Evolutionary conservation across 2,888 invertebrate species (phyloP).

Genomic region (Copidosoma aretas): DNA sequence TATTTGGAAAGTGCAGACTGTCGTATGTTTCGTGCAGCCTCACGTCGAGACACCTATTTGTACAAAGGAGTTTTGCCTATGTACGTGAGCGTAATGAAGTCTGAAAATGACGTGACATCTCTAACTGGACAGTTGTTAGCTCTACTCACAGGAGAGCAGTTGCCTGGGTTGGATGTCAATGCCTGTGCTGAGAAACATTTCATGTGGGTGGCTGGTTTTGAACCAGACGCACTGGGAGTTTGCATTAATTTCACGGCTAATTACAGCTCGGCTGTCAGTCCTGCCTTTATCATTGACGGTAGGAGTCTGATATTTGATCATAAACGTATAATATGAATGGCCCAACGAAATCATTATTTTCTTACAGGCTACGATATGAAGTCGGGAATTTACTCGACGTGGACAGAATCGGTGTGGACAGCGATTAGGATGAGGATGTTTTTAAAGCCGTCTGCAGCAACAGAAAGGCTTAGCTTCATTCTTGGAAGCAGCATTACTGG

Average conservation of each 20-base stretch:
- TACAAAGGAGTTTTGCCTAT: conserved; percentile 63
- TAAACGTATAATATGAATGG: too few relatives aligned
- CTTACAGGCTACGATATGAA: conserved; percentile 75
- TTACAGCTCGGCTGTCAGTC: conserved; percentile 77
- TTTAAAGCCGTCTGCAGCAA: conserved; percentile 72
- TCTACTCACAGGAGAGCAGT: conserved; percentile 67
- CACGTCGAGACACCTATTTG: conserved; percentile 65
- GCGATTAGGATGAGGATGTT: conserved; percentile 79
- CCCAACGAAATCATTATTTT: not conserved
- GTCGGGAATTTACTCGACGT: conserved; percentile 80
- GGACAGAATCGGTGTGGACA: conserved; percentile 89
- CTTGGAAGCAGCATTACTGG: conserved; percentile 65
- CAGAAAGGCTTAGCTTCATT: conserved; percentile 66
- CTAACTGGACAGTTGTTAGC: conserved; percentile 70
- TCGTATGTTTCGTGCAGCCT: conserved; percentile 68
- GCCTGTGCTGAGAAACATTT: conserved; percentile 57
- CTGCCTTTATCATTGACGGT: conserved; percentile 81
- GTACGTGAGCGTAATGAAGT: conserved; percentile 70
- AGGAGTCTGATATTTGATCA: conserved; percentile 25
- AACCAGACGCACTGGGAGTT: conserved; percentile 71
- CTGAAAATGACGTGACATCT: conserved; percentile 64
- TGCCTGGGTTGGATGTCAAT: conserved; percentile 63
- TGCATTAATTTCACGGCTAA: conserved; percentile 79
- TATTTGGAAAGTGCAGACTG: conserved; percentile 78
- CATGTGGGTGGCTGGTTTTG: conserved; percentile 72